Conservation (phyloP, 1,140 invertebrate species). For the Agrypnia vestita region DNA sequence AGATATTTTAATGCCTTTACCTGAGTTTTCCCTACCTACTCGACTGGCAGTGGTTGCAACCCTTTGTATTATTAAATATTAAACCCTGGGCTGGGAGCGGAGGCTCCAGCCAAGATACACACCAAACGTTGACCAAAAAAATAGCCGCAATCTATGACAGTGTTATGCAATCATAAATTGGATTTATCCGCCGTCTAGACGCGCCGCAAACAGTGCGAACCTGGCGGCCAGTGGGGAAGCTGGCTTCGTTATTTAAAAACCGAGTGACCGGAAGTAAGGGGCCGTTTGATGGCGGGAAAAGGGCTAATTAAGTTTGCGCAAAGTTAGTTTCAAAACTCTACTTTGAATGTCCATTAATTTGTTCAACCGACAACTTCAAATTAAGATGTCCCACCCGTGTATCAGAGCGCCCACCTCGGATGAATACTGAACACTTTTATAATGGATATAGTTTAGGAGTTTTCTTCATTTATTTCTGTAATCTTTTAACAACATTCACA, state of each 20-base stretch:
- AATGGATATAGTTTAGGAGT: no score
- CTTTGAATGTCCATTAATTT: not conserved
- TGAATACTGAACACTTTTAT: no score
- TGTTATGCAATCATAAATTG: slow-evolving; percentile 59
- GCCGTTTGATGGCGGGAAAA: not conserved
- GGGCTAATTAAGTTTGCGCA: not conserved
- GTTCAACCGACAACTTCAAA: no score
- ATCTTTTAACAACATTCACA: no score
- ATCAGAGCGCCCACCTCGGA: no score
- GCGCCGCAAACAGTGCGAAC: slow-evolving; percentile 52
- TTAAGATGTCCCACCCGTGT: no score
- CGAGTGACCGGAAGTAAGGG: slow-evolving; percentile 10
- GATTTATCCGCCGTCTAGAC: slow-evolving; percentile 58
- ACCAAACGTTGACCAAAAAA: slow-evolving; percentile 16
- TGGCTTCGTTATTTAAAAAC: slow-evolving; percentile 34
- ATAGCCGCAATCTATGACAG: slow-evolving; percentile 44
- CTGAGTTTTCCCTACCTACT: no score
- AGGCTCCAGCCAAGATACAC: not conserved
- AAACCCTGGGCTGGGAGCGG: not conserved
- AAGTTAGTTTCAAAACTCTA: not conserved
- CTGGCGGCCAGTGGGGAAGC: not conserved
- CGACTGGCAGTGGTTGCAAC: no score
- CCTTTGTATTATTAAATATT: not conserved
- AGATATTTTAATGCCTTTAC: no score
- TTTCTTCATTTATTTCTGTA: no score